These are phyloP conservation scores for Drosophila rufa DNA, from an alignment of 1,140 invertebrate genomes.

Conservation along the genomic window DNA sequence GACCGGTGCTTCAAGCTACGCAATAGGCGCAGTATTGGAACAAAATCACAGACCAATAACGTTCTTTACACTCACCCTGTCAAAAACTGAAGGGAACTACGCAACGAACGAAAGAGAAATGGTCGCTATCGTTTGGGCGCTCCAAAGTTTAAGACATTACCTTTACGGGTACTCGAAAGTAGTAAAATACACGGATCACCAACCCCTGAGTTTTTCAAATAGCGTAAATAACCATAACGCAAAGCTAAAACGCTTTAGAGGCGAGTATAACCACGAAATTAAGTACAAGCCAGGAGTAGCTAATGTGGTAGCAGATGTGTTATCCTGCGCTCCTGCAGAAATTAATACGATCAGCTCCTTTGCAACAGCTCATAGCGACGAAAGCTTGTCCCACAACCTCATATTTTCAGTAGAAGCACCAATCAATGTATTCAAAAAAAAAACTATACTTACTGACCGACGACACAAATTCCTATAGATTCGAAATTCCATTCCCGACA, in stretches of 20 bases:
- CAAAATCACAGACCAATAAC: background rate
- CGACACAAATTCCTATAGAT: background rate
- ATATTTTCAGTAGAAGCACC: constrained; percentile 5
- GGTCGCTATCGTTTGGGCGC: background rate
- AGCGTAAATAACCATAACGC: too few relatives aligned
- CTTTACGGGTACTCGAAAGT: too few relatives aligned
- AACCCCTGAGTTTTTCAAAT: too few relatives aligned
- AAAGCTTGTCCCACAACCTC: background rate
- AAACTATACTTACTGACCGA: background rate
- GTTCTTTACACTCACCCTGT: background rate
- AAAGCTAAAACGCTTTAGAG: too few relatives aligned
- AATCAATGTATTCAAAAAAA: background rate
- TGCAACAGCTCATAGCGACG: background rate
- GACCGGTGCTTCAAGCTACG: too few relatives aligned
- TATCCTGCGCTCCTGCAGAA: background rate
- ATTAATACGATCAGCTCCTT: background rate
- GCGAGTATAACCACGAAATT: too few relatives aligned
- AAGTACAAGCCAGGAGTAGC: too few relatives aligned
- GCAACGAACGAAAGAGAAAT: too few relatives aligned
- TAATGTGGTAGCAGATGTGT: too few relatives aligned
- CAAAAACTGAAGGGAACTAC: background rate
- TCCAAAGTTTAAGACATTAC: too few relatives aligned
- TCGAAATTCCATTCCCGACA: background rate
- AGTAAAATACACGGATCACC: too few relatives aligned
- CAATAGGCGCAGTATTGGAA: background rate